Conservation (phyloP, 2,888 invertebrate genomes). For the Standfussiana lucernea region DNA sequence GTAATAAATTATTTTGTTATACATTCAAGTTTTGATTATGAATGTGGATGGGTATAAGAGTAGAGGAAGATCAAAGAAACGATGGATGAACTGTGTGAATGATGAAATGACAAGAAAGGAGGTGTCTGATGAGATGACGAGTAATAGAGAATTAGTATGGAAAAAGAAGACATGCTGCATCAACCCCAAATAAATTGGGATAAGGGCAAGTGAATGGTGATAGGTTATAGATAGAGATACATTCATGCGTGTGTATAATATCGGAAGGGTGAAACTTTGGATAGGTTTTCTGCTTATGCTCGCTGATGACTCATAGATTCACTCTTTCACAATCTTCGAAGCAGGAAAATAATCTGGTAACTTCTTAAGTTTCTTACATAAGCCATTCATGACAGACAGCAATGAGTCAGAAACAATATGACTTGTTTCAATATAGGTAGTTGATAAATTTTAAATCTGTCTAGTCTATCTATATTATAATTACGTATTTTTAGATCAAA, state of each 20-base stretch:
- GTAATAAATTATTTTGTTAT: background rate
- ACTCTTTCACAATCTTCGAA: background rate
- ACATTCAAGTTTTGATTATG: background rate
- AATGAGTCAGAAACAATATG: slow-evolving; percentile 13
- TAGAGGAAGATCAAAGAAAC: background rate
- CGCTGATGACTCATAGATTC: background rate
- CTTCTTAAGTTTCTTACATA: slow-evolving; percentile 27
- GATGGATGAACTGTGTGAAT: background rate
- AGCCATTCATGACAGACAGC: background rate
- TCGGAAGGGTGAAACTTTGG: background rate
- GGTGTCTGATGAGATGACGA: background rate
- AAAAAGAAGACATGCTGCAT: background rate
- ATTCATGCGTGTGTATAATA: background rate
- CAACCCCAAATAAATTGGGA: background rate
- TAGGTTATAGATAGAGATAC: too few species aligned
- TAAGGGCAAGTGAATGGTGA: background rate
- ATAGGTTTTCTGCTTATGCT: background rate
- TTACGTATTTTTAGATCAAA: background rate
- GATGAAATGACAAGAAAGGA: background rate
- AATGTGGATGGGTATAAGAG: background rate
- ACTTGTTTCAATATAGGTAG: background rate
- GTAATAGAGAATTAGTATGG: background rate
- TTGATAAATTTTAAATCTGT: slow-evolving; percentile 1
- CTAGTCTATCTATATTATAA: background rate
- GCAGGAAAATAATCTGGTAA: background rate